These are phyloP conservation scores for Zelleria hepariella DNA, from an alignment of 2,888 invertebrate genomes.

Conservation along the genomic window DNA sequence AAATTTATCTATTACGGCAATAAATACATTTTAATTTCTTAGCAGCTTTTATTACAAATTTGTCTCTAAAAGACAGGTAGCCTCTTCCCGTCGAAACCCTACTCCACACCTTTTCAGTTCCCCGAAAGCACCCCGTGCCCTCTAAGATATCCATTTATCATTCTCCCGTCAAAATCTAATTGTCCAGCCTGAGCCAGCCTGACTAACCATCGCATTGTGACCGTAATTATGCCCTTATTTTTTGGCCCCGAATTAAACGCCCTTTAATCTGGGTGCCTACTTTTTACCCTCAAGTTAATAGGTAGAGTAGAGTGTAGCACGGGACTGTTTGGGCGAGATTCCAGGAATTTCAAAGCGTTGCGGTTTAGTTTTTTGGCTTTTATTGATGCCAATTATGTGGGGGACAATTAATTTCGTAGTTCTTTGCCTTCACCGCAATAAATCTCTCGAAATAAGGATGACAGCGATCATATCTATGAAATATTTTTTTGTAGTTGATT, in stretches of 20 bases:
- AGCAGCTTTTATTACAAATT: too few species aligned
- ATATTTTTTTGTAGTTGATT: too few species aligned
- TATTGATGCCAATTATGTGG: too few species aligned
- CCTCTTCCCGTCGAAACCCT: too few species aligned
- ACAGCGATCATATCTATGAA: too few species aligned
- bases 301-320: neutral
- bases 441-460: too few species aligned
- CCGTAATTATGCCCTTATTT: slow-evolving; percentile 67
- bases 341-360: slow-evolving; percentile 43
- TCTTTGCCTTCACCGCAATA: too few species aligned
- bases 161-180: slow-evolving; percentile 68
- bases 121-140: slow-evolving; percentile 21
- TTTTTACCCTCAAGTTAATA: neutral
- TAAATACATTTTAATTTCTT: too few species aligned
- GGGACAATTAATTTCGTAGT: too few species aligned
- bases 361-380: too few species aligned
- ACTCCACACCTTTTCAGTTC: slow-evolving; percentile 15
- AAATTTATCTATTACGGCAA: too few species aligned
- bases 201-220: slow-evolving; percentile 64
- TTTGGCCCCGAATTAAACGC: slow-evolving; percentile 51
- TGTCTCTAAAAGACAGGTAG: too few species aligned
- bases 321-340: slow-evolving; percentile 39
- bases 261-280: slow-evolving; percentile 37
- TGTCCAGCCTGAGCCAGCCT: slow-evolving; percentile 66
- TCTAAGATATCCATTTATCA: slow-evolving; percentile 64